A percentile compares a stretch with the other conserved stretches of the same genome.
Evolutionary conservation across 92 coral and sea anemone species (phyloP).

Genomic region (Siderastrea siderea): DNA sequence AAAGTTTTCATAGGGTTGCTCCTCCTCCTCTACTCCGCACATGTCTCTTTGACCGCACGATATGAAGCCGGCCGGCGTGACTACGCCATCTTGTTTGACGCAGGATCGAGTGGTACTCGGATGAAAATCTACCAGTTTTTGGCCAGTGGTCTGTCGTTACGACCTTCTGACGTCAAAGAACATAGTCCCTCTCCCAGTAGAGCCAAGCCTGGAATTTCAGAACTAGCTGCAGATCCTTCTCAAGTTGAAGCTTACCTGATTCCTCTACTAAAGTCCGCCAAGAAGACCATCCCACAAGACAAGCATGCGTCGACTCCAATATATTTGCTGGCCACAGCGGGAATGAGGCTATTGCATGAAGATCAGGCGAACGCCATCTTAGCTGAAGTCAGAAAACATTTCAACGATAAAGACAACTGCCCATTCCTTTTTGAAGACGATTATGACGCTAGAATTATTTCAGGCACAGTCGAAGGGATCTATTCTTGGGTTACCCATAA

Average conservation of each 20-base stretch:
- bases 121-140: not conserved
- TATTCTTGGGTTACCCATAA: slow-evolving; percentile 68
- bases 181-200: too few relatives aligned
- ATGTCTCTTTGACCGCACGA: too few relatives aligned
- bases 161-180: slow-evolving; percentile 28
- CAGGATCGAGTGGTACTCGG: not conserved
- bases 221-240: too few relatives aligned
- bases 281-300: too few relatives aligned
- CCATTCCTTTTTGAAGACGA: slow-evolving; percentile 43
- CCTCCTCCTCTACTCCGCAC: too few relatives aligned
- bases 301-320: slow-evolving; percentile 14
- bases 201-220: too few relatives aligned
- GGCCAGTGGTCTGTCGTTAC: not conserved
- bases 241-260: slow-evolving; percentile 23
- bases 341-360: slow-evolving; percentile 51
- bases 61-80: too few relatives aligned
- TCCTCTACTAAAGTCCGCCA: slow-evolving; percentile 38
- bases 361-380: slow-evolving; percentile 38
- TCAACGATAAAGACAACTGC: slow-evolving; percentile 12
- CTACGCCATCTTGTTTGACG: not conserved
- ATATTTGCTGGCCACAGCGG: slow-evolving; percentile 58
- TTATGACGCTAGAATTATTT: slow-evolving; percentile 30
- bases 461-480: slow-evolving; percentile 55
- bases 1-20: too few relatives aligned
- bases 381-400: slow-evolving; percentile 2